These are phyloP conservation scores for Nasonia vitripennis DNA, from an alignment of 1,140 invertebrate genomes.

Conservation along the genomic window DNA sequence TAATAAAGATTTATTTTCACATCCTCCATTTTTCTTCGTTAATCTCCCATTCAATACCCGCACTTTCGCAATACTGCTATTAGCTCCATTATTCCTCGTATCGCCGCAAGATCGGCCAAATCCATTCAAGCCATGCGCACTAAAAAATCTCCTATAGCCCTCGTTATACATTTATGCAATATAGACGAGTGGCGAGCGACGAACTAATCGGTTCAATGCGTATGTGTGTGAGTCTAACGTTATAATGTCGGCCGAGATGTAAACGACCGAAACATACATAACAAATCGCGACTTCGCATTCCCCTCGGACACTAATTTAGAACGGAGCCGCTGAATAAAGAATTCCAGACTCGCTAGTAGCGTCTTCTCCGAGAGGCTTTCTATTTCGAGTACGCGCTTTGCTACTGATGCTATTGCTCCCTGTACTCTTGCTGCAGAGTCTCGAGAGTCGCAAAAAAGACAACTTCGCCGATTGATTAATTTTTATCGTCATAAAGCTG, in stretches of 20 bases:
- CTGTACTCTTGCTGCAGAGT: neutral
- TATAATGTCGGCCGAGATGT: neutral
- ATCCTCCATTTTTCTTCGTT: neutral
- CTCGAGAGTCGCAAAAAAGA: neutral
- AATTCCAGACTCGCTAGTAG: constrained; percentile 11
- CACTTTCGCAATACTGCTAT: constrained; percentile 16
- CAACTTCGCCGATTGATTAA: neutral
- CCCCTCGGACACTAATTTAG: constrained; percentile 33
- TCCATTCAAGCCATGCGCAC: neutral
- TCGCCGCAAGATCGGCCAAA: neutral
- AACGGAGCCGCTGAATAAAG: constrained; percentile 18
- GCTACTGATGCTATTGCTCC: neutral
- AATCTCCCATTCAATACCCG: neutral
- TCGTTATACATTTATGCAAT: neutral
- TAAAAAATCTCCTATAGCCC: neutral
- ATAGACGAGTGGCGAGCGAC: neutral
- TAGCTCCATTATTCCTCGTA: constrained; percentile 3
- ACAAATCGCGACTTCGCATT: constrained; percentile 29
- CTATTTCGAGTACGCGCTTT: constrained; percentile 36
- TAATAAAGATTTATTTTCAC: neutral
- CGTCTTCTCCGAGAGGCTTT: neutral
- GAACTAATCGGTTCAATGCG: neutral
- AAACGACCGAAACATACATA: constrained; percentile 21
- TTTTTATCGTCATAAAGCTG: neutral
- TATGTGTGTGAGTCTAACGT: neutral